Percentiles rank a stretch among this genome's conserved stretches.
Conservation (phyloP, 2,797 vertebrate species). For the Thamnophis elegans region DNA sequence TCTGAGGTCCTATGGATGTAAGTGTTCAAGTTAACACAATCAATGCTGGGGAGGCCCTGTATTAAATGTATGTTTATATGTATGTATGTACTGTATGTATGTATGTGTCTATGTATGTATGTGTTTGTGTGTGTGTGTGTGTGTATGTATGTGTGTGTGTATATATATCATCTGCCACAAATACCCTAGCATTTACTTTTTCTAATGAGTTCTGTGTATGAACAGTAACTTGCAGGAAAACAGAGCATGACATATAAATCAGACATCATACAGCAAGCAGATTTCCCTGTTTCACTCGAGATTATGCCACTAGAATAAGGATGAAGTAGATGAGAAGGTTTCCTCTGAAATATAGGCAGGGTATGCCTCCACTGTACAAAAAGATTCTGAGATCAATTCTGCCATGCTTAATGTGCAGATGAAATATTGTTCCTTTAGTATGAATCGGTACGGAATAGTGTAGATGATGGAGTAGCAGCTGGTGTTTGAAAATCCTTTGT, state of each 20-base stretch:
- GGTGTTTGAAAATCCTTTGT: neutral
- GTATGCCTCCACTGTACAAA: neutral
- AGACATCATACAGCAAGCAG: neutral
- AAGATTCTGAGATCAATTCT: neutral
- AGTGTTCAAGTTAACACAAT: neutral
- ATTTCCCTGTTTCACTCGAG: neutral
- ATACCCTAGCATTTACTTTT: neutral
- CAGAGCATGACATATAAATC: neutral
- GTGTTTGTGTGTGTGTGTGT: too few relatives aligned
- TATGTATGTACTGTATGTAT: neutral
- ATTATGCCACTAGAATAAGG: neutral
- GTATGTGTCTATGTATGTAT: too few relatives aligned
- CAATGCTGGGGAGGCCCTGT: neutral
- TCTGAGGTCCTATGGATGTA: neutral
- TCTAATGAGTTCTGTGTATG: neutral
- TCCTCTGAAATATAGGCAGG: neutral
- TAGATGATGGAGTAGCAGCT: neutral
- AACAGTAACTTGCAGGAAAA: neutral
- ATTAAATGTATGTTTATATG: neutral
- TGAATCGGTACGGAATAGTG: neutral
- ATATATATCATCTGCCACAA: neutral
- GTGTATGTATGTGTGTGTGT: too few relatives aligned
- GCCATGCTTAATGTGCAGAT: neutral
- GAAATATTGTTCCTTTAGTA: neutral
- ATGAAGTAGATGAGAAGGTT: neutral